phyloP scores from a whole-genome alignment of 2,113 vertebrate species.

The Hylia prasina region DNA sequence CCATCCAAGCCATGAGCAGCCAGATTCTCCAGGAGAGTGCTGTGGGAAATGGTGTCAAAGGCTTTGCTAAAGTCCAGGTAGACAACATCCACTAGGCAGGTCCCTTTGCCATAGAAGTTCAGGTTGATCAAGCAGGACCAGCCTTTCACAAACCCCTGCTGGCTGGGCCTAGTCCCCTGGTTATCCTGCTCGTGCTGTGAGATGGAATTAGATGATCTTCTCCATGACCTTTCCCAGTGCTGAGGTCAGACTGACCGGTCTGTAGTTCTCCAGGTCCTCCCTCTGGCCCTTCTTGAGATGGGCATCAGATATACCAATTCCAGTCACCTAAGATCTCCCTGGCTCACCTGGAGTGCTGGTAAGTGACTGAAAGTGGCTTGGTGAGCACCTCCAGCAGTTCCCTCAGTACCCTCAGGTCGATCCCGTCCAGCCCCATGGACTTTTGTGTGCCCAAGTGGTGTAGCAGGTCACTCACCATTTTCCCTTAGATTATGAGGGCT shows the following conservation, averaged over 20 bases:
- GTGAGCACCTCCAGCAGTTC: background rate
- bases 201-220: background rate
- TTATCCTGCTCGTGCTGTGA: fast-evolving
- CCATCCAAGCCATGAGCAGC: background rate
- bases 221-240: background rate
- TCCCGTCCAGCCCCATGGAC: background rate
- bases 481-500: background rate
- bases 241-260: background rate
- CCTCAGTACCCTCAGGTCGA: background rate
- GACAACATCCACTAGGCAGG: background rate
- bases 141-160: background rate
- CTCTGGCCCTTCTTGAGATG: background rate
- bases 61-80: background rate
- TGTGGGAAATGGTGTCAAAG: background rate
- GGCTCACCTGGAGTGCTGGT: background rate
- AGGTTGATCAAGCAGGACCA: background rate
- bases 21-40: background rate
- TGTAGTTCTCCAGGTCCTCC: no score
- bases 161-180: background rate
- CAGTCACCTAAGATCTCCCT: background rate
- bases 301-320: background rate
- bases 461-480: background rate
- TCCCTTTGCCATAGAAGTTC: background rate
- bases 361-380: background rate
- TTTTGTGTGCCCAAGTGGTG: background rate